phyloP scores from a whole-genome alignment of 2,888 invertebrate species.

The Myopa tessellatipennis region DNA sequence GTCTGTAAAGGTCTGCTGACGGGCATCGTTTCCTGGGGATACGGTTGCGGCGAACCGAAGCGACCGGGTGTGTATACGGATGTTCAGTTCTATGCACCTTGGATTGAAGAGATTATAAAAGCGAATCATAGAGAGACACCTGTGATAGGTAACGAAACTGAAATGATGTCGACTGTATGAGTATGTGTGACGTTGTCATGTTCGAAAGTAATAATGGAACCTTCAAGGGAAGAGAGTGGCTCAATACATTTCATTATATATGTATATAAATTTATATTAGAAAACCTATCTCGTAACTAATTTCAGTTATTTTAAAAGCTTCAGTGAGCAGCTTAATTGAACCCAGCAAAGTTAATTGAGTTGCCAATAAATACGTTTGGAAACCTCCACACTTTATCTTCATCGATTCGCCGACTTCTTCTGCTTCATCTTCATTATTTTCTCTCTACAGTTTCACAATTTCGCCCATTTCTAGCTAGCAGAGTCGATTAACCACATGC shows the following conservation, averaged over 20 bases:
- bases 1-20: constrained; percentile 51
- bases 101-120: constrained; percentile 50
- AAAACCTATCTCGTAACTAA: not conserved
- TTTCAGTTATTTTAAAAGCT: not conserved
- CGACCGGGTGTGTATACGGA: constrained; percentile 62
- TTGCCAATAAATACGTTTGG: too few relatives aligned
- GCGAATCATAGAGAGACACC: too few relatives aligned
- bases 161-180: too few relatives aligned
- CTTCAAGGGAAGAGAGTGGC: too few relatives aligned
- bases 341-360: too few relatives aligned
- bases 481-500: constrained; percentile 39
- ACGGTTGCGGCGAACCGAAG: constrained; percentile 49
- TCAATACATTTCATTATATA: too few relatives aligned
- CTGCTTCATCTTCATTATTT: constrained; percentile 5
- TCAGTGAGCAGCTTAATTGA: too few relatives aligned
- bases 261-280: too few relatives aligned
- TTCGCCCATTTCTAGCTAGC: constrained; percentile 11
- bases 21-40: constrained; percentile 61
- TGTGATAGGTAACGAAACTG: too few relatives aligned
- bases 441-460: not conserved
- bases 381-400: not conserved
- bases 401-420: not conserved
- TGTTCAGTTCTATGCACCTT: constrained; percentile 51
- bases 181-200: too few relatives aligned
- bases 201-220: too few relatives aligned